A percentile compares a stretch with the other conserved stretches of the same genome.
These are phyloP conservation scores for Chloroceryle inda DNA, from an alignment of 2,797 vertebrate species.

Conservation along the genomic window DNA sequence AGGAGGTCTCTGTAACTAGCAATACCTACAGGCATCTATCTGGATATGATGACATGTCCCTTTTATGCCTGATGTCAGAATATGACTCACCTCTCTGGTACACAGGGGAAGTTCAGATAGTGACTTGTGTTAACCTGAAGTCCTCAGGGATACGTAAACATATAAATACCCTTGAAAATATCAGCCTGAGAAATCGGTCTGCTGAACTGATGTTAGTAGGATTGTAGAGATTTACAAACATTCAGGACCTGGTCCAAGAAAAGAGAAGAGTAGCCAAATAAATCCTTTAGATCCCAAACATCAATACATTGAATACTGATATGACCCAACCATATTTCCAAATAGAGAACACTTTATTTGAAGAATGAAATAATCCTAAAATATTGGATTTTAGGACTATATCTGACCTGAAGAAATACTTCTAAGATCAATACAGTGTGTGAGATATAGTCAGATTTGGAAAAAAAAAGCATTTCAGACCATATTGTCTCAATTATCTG, in stretches of 20 bases:
- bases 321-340: not conserved
- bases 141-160: not conserved
- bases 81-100: not conserved
- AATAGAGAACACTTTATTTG: not conserved
- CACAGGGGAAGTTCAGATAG: not conserved
- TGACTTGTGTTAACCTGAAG: not conserved
- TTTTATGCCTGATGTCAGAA: not conserved
- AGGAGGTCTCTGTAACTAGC: not conserved
- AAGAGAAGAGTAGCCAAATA: not conserved
- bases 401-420: not conserved
- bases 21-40: not conserved
- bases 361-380: not conserved
- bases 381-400: not conserved
- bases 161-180: not conserved
- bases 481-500: slow-evolving; percentile 24
- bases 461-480: slow-evolving; percentile 20
- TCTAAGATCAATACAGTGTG: not conserved
- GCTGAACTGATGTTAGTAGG: not conserved
- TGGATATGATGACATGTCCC: not conserved
- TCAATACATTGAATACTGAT: not conserved
- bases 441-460: not conserved
- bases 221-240: not conserved
- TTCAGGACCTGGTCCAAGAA: not conserved
- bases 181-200: not conserved
- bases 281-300: not conserved